A percentile compares a stretch with the other conserved stretches of the same genome.
Conservation (phyloP, 2,888 invertebrate species). For the Heliothis peltigera region DNA sequence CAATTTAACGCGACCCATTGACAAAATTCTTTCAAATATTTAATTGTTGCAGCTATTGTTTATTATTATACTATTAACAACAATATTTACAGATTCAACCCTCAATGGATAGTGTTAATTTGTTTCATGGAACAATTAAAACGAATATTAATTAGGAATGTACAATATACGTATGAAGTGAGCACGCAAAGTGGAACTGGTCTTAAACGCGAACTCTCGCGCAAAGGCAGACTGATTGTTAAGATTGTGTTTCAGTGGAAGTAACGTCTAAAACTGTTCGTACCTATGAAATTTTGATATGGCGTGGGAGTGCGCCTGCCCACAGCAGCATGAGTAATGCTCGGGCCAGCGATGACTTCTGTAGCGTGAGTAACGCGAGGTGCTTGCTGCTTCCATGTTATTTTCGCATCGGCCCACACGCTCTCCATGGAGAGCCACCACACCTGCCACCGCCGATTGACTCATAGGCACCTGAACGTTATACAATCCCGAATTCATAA, state of each 20-base stretch:
- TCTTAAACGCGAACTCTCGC: constrained; percentile 39
- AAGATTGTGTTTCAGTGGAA: constrained; percentile 67
- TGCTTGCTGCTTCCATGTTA: constrained; percentile 79
- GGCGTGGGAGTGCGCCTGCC: constrained; percentile 83
- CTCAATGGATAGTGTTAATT: constrained; percentile 18
- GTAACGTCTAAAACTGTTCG: constrained; percentile 77
- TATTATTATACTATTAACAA: constrained; percentile 1
- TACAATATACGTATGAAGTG: constrained; percentile 1
- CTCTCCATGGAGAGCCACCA: constrained; percentile 75
- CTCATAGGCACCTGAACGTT: constrained; percentile 85
- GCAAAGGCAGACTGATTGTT: constrained; percentile 58
- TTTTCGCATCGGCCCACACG: constrained; percentile 86
- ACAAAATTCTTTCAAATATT: constrained; percentile 26
- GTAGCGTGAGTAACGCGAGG: constrained; percentile 81
- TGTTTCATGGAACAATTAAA: constrained; percentile 16
- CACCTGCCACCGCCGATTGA: constrained; percentile 83
- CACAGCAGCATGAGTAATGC: constrained; percentile 85
- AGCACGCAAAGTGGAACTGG: constrained; percentile 14
- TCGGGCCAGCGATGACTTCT: constrained; percentile 69
- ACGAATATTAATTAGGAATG: constrained; percentile 11
- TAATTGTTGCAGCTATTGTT: constrained; percentile 24
- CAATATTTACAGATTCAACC: neutral
- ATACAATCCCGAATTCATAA: constrained; percentile 77
- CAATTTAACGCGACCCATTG: constrained; percentile 34
- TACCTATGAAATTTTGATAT: constrained; percentile 86